A percentile compares a stretch with the other conserved stretches of the same genome.
Conservation (phyloP, 2,888 invertebrate species). For the Stomorhina lunata region DNA sequence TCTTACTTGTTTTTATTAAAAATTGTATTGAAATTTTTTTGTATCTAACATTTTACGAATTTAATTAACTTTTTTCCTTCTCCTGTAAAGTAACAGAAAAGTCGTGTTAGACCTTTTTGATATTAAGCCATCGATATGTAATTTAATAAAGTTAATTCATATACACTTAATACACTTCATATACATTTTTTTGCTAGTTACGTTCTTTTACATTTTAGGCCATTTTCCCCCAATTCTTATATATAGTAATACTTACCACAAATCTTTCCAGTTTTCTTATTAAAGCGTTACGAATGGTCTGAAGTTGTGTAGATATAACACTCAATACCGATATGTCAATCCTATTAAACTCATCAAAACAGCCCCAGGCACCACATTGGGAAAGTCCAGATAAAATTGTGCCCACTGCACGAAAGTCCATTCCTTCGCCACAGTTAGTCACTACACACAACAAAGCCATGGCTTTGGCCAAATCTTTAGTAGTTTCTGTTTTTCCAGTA, state of each 20-base stretch:
- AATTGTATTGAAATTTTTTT: too few species aligned
- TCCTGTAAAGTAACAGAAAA: too few species aligned
- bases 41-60: too few species aligned
- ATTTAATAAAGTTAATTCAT: too few species aligned
- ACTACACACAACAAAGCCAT: constrained; percentile 90
- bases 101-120: too few species aligned
- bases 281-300: constrained; percentile 92
- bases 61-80: too few species aligned
- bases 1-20: too few species aligned
- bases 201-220: too few species aligned
- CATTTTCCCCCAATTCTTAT: too few species aligned
- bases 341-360: constrained; percentile 96
- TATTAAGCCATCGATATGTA: too few species aligned
- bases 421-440: constrained; percentile 96
- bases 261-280: constrained; percentile 88
- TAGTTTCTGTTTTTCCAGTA: constrained; percentile 91
- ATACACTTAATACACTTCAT: too few species aligned
- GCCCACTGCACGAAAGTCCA: constrained; percentile 92
- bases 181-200: too few species aligned
- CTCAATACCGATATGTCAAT: constrained; percentile 95
- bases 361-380: constrained; percentile 93
- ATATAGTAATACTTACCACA: constrained; percentile 81
- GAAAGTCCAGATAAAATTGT: constrained; percentile 84
- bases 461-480: constrained; percentile 95
- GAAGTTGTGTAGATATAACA: constrained; percentile 94